Base-by-base conservation (phyloP, 2,888 invertebrate genomes). In the Calliphora vomitoria region DNA sequence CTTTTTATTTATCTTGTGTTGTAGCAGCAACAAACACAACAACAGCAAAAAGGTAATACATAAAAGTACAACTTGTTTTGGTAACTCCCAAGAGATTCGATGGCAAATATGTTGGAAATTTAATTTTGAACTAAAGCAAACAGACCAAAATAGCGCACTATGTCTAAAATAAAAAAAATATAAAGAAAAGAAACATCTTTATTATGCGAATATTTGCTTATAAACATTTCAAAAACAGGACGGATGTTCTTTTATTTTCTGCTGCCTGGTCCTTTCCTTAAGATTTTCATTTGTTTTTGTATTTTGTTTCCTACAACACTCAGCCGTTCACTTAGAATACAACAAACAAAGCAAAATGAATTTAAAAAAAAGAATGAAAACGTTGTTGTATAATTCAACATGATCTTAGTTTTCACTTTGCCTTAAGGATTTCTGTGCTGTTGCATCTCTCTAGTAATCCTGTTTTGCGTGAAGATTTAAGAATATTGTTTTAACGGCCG, bases 131-230 rank as follows among this genome's bases (percentile, higher is more conserved):
- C 35, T 53, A 38, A 60, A 64, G 50, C 47, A 82, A 44, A 31
- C 20, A 41, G 15, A 13, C 53, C 20, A 60, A 50, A 69, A 69
- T 69, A 60, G 18, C 25, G 2, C 4, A 18, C 13, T 10, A 8
- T 11, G 13, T 44, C 44, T 20, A 64, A 18, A 60, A 13, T 5
- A 25, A 3, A 10, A 55, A 38, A 15, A n/a, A 15, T 47, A 55
- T 5, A 1, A 75, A 72, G 55, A 53, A 18, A 18, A 47, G 11
- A 58, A 58, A 66, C 74, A 75, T 66, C 47, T 82, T 60, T 82
- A 75, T 82, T 60, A 75, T 68, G 74, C 35, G 53, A 76, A 69
- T 69, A 82, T 82, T 82, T 76, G 41, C 53, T 82, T 69, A 53
- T 53, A 68, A 69, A 82, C 15, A 25, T 60, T n/a, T 41, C 8